phyloP scores from a whole-genome alignment of 2,113 vertebrate genomes.

The Heterochromis multidens region DNA sequence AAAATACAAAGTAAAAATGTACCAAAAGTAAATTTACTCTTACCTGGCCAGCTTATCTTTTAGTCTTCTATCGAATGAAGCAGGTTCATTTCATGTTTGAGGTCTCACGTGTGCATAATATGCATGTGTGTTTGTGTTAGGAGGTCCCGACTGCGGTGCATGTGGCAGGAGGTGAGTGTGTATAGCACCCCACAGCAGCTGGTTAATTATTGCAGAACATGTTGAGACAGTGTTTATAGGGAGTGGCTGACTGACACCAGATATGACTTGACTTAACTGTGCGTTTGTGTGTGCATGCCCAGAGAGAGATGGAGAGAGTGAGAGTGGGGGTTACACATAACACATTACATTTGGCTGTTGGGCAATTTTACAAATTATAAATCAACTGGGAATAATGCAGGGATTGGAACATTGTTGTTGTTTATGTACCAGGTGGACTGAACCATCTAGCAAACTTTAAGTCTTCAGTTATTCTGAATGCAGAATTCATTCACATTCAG shows the following conservation, averaged over 20 bases:
- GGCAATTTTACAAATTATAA: not conserved
- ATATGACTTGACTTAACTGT: conserved; percentile 33
- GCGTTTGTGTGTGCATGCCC: not conserved
- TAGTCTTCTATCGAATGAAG: not conserved
- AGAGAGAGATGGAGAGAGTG: not conserved
- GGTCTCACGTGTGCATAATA: not conserved
- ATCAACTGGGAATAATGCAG: not conserved
- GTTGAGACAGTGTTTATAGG: conserved; percentile 55
- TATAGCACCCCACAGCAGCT: conserved; percentile 36
- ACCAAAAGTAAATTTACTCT: not conserved
- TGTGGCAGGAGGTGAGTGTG: conserved; percentile 18
- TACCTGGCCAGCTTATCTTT: conserved; percentile 18
- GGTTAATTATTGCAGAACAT: conserved; percentile 69
- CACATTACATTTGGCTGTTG: not conserved
- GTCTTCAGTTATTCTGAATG: not conserved
- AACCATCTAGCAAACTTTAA: not conserved
- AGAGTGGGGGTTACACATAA: not conserved
- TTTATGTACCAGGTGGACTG: not conserved
- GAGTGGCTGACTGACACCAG: conserved; percentile 54
- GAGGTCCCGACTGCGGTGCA: conserved; percentile 48
- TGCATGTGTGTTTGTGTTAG: conserved; percentile 7
- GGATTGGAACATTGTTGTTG: not conserved
- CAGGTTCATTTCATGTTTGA: conserved; percentile 24
- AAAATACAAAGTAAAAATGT: not conserved
- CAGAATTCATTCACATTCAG: not conserved